A percentile compares a stretch with the other conserved stretches of the same genome.
These are phyloP conservation scores for Synanthedon myopaeformis DNA, from an alignment of 2,888 invertebrate genomes.

Conservation along the genomic window DNA sequence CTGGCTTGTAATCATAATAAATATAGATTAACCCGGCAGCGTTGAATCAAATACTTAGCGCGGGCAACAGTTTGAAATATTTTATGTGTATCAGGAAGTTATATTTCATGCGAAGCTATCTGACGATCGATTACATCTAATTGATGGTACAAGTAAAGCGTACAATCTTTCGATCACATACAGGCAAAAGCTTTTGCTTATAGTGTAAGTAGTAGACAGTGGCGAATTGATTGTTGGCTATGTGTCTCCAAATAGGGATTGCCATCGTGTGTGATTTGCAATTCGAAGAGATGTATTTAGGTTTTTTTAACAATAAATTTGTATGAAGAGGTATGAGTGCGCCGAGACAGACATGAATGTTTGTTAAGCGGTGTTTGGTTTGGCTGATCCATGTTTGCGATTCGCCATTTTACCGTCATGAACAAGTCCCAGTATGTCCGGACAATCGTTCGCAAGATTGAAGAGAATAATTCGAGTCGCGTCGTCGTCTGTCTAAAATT, in stretches of 20 bases:
- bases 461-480: background rate
- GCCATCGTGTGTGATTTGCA: background rate
- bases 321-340: constrained; percentile 26
- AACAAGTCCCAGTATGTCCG: constrained; percentile 6
- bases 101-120: constrained; percentile 14
- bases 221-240: background rate
- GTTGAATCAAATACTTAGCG: background rate
- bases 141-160: constrained; percentile 9
- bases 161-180: constrained; percentile 14
- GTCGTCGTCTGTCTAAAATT: too few relatives aligned
- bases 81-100: constrained; percentile 13
- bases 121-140: constrained; percentile 12
- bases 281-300: constrained; percentile 1
- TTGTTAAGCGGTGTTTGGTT: constrained; percentile 40
- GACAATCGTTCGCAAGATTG: background rate
- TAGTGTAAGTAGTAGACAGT: background rate
- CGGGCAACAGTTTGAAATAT: constrained; percentile 5
- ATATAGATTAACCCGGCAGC: background rate
- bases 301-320: constrained; percentile 31
- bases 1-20: background rate
- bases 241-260: background rate
- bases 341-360: constrained; percentile 29
- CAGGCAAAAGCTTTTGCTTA: constrained; percentile 1
- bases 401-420: constrained; percentile 36
- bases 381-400: constrained; percentile 39